Conservation (phyloP, 2,797 vertebrate species). For the Melanogrammus aeglefinus region DNA sequence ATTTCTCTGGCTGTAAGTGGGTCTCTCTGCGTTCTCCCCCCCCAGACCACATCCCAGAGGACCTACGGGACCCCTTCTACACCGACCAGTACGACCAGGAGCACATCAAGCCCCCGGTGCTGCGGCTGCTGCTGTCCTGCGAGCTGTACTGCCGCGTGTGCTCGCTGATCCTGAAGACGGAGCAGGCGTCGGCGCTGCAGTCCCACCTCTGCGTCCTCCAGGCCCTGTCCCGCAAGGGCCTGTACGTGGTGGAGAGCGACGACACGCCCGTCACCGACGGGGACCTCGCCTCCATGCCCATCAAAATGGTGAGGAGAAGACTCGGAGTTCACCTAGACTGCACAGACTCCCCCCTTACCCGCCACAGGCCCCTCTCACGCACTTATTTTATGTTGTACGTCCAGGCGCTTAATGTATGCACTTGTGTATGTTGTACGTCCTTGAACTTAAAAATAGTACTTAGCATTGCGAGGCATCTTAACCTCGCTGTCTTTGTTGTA, state of each 20-base stretch:
- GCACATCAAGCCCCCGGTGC: conserved; percentile 95
- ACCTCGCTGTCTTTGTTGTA: too few relatives aligned
- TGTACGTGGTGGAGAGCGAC: conserved; percentile 95
- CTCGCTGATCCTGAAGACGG: conserved; percentile 91
- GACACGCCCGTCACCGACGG: conserved; percentile 86
- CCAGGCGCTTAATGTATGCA: too few relatives aligned
- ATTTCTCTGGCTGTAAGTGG: too few relatives aligned
- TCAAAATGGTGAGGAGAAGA: conserved; percentile 89
- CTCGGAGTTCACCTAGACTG: too few relatives aligned
- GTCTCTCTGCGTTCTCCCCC: neutral
- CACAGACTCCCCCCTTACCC: too few relatives aligned
- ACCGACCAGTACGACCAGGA: conserved; percentile 97
- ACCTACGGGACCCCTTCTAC: conserved; percentile 94
- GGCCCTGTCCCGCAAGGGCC: conserved; percentile 91
- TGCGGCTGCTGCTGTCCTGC: conserved; percentile 87
- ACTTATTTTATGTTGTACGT: too few relatives aligned
- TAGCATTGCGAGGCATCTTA: too few relatives aligned
- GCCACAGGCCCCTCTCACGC: too few relatives aligned
- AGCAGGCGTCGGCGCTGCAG: conserved; percentile 88
- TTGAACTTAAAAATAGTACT: too few relatives aligned
- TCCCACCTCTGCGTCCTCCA: conserved; percentile 94
- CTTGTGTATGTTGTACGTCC: too few relatives aligned
- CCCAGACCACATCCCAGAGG: conserved; percentile 93
- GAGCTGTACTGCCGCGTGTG: conserved; percentile 98
- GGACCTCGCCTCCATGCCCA: conserved; percentile 84